Evolutionary conservation across 2,888 invertebrate genomes (phyloP).

Genomic region (Volucella inflata): DNA sequence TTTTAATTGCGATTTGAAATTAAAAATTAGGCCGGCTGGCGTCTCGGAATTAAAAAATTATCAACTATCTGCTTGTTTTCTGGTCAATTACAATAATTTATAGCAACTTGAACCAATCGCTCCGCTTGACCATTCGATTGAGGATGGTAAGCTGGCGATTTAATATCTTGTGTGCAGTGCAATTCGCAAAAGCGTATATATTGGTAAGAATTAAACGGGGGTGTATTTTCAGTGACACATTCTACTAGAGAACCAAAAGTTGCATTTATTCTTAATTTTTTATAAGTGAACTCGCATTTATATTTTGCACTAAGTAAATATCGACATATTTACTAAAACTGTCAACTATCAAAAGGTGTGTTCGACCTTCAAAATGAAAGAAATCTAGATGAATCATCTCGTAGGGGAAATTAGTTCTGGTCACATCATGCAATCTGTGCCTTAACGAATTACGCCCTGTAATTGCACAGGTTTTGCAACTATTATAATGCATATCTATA

Average conservation of each 20-base stretch:
- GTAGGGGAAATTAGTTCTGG: constrained; percentile 10
- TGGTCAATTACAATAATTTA: constrained; percentile 3
- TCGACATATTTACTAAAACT: constrained; percentile 22
- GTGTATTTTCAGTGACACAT: constrained; percentile 25
- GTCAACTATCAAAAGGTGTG: constrained; percentile 31
- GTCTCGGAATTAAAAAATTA: constrained; percentile 19
- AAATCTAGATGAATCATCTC: constrained; percentile 29
- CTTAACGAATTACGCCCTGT: not conserved
- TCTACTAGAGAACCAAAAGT: constrained; percentile 12
- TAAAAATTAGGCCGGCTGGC: constrained; percentile 9
- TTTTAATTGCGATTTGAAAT: not conserved
- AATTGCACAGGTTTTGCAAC: constrained; percentile 13
- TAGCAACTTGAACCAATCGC: too few species aligned
- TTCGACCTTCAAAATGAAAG: constrained; percentile 11
- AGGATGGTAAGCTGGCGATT: constrained; percentile 33
- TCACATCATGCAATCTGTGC: not conserved
- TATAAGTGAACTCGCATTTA: constrained; percentile 18
- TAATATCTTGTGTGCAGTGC: constrained; percentile 38
- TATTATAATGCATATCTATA: not conserved
- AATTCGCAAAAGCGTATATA: constrained; percentile 37
- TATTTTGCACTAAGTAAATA: constrained; percentile 27
- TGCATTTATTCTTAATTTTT: constrained; percentile 27
- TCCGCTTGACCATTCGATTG: too few species aligned
- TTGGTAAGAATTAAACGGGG: constrained; percentile 18
- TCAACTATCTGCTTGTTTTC: constrained; percentile 17